Evolutionary conservation across 2,888 invertebrate species (phyloP), one percentile per base, ranked within the genome.

Genomic region (Acanthoscelides obtectus): DNA sequence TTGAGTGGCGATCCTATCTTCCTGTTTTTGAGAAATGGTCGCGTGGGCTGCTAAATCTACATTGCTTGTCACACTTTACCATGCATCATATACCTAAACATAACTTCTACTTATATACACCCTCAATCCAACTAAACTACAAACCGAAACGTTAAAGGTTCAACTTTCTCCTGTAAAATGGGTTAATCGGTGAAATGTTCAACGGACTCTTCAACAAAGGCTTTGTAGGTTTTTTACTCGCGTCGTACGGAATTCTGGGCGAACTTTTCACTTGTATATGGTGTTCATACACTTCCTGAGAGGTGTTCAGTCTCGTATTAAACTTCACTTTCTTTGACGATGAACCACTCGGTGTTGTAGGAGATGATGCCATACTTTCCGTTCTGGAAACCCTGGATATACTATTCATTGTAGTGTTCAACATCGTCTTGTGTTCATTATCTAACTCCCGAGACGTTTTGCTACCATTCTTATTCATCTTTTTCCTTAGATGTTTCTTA

Each of bases 171-270:
- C 75, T 91, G 79, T 92, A 92, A 84, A 93, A 94, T 0, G 94
- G 94, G 84, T 94, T 92, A 0, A 94, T 91, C 0, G 93, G 94
- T 0, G 92, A 92, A 0, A 91, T 89, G 0, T 90, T 87, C 4
- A 77, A 72, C 68, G 88, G 88, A 0, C 90, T 88, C 80, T 95
- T 95, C 1, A 95, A 83, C n/a, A 93, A 89, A 0, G 94, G 91
- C 77, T 91, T 92, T 0, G 82, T 81, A 0, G 95, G 95, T 77
- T 88, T 89, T 71, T 89, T 91, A 20, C 87, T 87, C 0, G 93
- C 89, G 81, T 95, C 94, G 76, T 88, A 95, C 0, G 95, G 94
- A 75, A 94, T 89, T 6, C 88, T 90, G 0, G 95, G 95, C 65
- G 93, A 93, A 69, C 89, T 88, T 67, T 88, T 85, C 0, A 95